Evolutionary conservation across 1,140 invertebrate species (phyloP).

Genomic region (Ceratosolen solmsi): DNA sequence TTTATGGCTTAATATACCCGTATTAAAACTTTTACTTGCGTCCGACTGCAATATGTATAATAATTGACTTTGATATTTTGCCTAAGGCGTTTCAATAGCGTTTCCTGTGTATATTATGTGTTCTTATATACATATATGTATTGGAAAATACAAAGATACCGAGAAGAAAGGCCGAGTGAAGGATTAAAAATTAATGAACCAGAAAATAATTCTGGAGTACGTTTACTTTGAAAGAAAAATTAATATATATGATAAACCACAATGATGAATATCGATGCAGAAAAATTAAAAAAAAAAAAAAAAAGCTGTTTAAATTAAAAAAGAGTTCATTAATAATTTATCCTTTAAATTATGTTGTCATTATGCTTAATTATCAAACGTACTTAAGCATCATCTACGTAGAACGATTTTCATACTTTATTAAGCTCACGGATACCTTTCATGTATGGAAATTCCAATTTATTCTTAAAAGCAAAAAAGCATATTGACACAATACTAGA

Average conservation of each 20-base stretch:
- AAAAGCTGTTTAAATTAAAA: not conserved
- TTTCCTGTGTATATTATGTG: not conserved
- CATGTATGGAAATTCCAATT: conserved; percentile 4
- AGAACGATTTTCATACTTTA: not conserved
- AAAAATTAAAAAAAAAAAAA: not conserved
- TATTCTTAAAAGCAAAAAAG: not conserved
- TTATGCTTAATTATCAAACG: not conserved
- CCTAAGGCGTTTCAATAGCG: not conserved
- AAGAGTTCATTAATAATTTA: not conserved
- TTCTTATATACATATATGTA: not conserved
- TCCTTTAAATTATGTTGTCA: not conserved
- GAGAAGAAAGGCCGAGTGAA: not conserved
- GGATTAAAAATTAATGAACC: not conserved
- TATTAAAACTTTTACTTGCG: not conserved
- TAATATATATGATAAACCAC: too few species aligned
- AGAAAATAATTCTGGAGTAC: not conserved
- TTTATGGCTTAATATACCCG: not conserved
- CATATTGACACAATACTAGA: not conserved
- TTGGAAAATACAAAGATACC: not conserved
- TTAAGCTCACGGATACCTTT: not conserved
- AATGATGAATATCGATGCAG: not conserved
- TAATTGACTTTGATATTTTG: not conserved
- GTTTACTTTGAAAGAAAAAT: too few species aligned
- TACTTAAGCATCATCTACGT: not conserved
- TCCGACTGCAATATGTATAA: not conserved